Evolutionary conservation across 2,113 vertebrate species (phyloP), one percentile per base, ranked within the genome.

Genomic region (Natator depressus): DNA sequence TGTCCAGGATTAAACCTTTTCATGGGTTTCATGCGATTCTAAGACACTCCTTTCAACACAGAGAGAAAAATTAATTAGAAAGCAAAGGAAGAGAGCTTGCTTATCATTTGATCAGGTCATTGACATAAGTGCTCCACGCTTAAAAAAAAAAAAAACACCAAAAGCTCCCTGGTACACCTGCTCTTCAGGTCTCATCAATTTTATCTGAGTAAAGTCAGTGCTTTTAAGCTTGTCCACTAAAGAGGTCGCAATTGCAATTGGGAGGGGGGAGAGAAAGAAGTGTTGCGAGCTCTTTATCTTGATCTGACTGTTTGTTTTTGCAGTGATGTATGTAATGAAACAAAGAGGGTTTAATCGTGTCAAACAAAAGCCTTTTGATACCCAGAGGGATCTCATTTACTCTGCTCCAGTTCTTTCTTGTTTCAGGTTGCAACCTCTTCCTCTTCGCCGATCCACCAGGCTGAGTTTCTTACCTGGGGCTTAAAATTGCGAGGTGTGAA

Each of bases 291-390:
- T 94, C 97, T 97, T 98, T 98, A 98, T 98, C 98, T 98, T 95
- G 96, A 98, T 97, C 97, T 94, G 91, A 72, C 89, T 98, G 98
- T 99, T 99, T 99, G 98, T 98, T 98, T 98, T 98, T 96, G 9
- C 93, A 96, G 94, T 96, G 97, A 96, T 96, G 98, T 98, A 94
- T 97, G 96, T 98, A 98, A 98, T 96, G 98, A 98, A 98, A 99
- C 98, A 98, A 98, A 98, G 97, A 98, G 98, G 98, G 98, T 98
- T 98, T 98, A 98, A 98, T 98, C 92, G 8, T 97, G 97, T 97
- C 97, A 98, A 98, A 98, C 98, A 98, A 98, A 98, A 97, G 97
- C 88, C 96, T 95, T 96, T 96, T 97, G 97, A 97, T 97, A 98
- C 96, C 96, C 96, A 98, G 95, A 98, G 97, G 98, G 98, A 98